Evolutionary conservation across 2,888 invertebrate genomes (phyloP).

Genomic region (Drosophila macrospina): DNA sequence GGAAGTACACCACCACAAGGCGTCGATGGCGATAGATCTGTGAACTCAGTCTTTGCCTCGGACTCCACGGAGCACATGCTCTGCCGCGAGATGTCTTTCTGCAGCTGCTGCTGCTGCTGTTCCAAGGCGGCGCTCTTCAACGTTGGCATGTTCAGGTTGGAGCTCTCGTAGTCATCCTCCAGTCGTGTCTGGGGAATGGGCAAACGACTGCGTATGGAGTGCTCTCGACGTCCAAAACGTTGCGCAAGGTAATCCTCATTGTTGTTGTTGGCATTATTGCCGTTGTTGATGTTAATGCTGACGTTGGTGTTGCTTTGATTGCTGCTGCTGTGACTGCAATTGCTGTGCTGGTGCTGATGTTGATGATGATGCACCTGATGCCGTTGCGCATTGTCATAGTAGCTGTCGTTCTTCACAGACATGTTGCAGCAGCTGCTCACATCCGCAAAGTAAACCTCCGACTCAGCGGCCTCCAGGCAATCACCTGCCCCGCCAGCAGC

Average conservation of each 20-base stretch:
- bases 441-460: conserved; percentile 94
- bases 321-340: conserved; percentile 72
- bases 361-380: conserved; percentile 58
- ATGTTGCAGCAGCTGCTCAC: conserved; percentile 94
- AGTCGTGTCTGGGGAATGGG: conserved; percentile 86
- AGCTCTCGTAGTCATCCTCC: conserved; percentile 84
- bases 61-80: conserved; percentile 85
- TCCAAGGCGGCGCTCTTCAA: conserved; percentile 63
- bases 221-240: conserved; percentile 87
- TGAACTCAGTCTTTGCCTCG: conserved; percentile 85
- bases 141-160: conserved; percentile 69
- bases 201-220: conserved; percentile 87
- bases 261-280: conserved; percentile 49
- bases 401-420: conserved; percentile 87
- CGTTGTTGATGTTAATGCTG: conserved; percentile 56
- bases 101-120: conserved; percentile 76
- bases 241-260: conserved; percentile 88
- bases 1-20: conserved; percentile 79
- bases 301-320: conserved; percentile 60
- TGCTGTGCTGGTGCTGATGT: conserved; percentile 71
- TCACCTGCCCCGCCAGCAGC: conserved; percentile 40
- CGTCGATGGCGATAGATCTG: conserved; percentile 85
- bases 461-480: conserved; percentile 88
- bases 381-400: conserved; percentile 83
- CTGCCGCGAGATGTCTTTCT: conserved; percentile 84